These are phyloP conservation scores for Diachasma alloeum DNA, from an alignment of 1,140 invertebrate genomes.

Conservation along the genomic window DNA sequence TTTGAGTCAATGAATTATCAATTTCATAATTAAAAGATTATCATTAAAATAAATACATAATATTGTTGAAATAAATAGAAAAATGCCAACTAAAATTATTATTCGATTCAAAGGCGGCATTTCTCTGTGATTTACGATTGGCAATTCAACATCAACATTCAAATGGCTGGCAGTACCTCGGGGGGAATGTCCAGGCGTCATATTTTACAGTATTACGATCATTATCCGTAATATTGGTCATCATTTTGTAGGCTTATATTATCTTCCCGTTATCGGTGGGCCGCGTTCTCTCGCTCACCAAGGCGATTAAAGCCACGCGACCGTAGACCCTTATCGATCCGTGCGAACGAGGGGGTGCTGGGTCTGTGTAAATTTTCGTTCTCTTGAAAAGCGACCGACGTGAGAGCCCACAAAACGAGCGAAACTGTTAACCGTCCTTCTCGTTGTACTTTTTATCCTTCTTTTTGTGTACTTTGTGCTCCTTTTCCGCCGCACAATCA, in stretches of 20 bases:
- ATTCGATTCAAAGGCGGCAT: too few relatives aligned
- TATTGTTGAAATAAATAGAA: too few relatives aligned
- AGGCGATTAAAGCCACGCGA: conserved; percentile 3
- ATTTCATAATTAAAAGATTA: too few relatives aligned
- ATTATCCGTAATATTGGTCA: conserved; percentile 8
- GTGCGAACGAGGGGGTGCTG: not conserved
- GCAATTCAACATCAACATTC: too few relatives aligned
- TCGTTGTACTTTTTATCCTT: not conserved
- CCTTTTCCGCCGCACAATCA: not conserved
- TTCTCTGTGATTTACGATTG: not conserved
- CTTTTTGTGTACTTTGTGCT: not conserved
- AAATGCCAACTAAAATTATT: too few relatives aligned
- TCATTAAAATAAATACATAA: too few relatives aligned
- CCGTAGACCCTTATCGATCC: not conserved
- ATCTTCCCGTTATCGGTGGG: not conserved
- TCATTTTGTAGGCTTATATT: conserved; percentile 8
- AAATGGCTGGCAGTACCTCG: not conserved
- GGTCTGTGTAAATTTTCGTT: not conserved
- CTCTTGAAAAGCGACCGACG: not conserved
- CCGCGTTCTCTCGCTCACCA: not conserved
- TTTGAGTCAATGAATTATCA: too few relatives aligned
- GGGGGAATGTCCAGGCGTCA: not conserved
- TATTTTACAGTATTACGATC: not conserved
- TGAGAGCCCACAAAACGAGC: not conserved
- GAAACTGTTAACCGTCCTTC: not conserved